Conservation (phyloP, 2,113 vertebrate genomes). For the Clupea harengus region DNA sequence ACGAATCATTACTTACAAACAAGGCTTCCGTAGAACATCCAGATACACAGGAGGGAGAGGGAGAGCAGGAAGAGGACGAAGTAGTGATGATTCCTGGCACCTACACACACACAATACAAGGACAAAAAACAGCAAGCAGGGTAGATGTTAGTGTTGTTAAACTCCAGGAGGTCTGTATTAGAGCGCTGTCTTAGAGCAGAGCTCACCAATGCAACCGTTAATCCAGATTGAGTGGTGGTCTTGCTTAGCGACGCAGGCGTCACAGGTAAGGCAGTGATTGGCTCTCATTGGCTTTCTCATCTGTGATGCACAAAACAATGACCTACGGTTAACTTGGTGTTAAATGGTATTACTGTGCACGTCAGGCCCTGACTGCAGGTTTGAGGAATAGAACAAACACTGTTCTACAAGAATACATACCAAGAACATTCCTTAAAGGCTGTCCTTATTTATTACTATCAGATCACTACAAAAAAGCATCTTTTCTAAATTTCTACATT, state of each 20-base stretch:
- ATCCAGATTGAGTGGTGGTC: slow-evolving; percentile 93
- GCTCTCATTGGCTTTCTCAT: slow-evolving; percentile 86
- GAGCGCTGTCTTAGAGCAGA: not conserved
- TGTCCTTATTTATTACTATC: not conserved
- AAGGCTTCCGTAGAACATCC: slow-evolving; percentile 80
- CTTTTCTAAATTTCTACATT: not conserved
- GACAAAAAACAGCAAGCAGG: not conserved
- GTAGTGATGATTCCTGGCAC: slow-evolving; percentile 86
- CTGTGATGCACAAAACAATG: slow-evolving; percentile 59
- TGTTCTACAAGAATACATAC: not conserved
- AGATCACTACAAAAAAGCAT: not conserved
- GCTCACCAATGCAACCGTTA: slow-evolving; percentile 83
- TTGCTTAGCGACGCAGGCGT: slow-evolving; percentile 85
- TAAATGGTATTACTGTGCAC: no score
- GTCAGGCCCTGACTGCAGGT: not conserved
- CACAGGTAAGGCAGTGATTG: slow-evolving; percentile 82
- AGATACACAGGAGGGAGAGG: slow-evolving; percentile 70
- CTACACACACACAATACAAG: slow-evolving; percentile 55
- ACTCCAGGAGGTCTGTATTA: not conserved
- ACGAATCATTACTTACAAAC: slow-evolving; percentile 76
- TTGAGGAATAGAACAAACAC: not conserved
- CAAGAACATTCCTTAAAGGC: not conserved
- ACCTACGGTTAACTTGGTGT: not conserved
- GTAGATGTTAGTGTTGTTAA: not conserved
- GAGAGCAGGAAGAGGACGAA: slow-evolving; percentile 83